Percentiles rank a stretch among this genome's conserved stretches.
Conservation (phyloP, 2,888 invertebrate species). For the Ennomos erosarius region DNA sequence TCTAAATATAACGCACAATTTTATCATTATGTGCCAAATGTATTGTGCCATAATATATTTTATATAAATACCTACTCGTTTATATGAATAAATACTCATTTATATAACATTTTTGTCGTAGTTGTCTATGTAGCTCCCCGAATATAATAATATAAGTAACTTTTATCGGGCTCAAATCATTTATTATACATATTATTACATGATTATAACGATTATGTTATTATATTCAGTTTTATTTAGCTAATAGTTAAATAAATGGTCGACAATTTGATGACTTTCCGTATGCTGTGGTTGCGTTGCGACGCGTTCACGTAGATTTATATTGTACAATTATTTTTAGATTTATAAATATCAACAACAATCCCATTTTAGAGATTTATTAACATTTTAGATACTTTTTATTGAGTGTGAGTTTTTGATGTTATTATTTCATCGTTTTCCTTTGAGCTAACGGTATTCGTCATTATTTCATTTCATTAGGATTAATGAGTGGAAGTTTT, state of each 20-base stretch:
- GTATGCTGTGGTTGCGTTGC: conserved; percentile 68
- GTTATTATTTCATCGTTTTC: conserved; percentile 70
- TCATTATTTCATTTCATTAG: conserved; percentile 36
- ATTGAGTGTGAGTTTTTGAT: conserved; percentile 37
- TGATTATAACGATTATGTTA: conserved; percentile 23
- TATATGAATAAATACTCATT: conserved; percentile 36
- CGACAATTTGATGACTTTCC: conserved; percentile 65
- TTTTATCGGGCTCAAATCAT: conserved; percentile 26
- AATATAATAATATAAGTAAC: too few relatives aligned
- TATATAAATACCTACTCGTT: conserved; percentile 37
- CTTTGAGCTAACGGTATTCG: conserved; percentile 60
- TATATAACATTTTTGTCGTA: conserved; percentile 36
- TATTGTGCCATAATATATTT: conserved; percentile 37
- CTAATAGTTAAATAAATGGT: conserved; percentile 42
- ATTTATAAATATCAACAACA: conserved; percentile 31
- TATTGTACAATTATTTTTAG: conserved; percentile 66
- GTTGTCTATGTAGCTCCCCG: conserved; percentile 33
- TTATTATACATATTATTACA: conserved; percentile 17
- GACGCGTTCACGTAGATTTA: conserved; percentile 82
- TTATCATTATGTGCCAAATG: conserved; percentile 45
- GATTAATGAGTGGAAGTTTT: conserved; percentile 7
- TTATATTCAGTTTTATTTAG: conserved; percentile 28
- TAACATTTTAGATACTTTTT: conserved; percentile 39
- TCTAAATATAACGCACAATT: conserved; percentile 44
- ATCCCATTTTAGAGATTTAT: conserved; percentile 10